Conservation (phyloP, 2,797 vertebrate species). For the Orientallactaga sibirica region DNA sequence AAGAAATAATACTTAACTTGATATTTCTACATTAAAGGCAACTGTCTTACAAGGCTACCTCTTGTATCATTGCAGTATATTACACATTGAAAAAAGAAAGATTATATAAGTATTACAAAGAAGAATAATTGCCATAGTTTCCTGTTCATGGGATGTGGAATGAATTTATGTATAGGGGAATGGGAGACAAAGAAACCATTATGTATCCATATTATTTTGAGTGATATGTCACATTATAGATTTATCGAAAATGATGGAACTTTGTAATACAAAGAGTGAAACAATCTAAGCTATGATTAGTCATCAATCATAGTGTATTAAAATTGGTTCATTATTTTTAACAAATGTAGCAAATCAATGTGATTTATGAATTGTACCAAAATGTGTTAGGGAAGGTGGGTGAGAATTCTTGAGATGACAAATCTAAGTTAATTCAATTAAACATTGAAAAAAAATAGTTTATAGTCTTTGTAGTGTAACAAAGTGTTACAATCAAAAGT, state of each 20-base stretch:
- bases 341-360: background rate
- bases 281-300: background rate
- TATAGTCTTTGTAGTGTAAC: background rate
- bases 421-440: background rate
- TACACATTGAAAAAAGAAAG: background rate
- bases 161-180: background rate
- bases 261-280: background rate
- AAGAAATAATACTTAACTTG: too few species aligned
- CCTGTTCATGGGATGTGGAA: rapidly evolving
- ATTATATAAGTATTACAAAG: background rate
- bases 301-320: background rate
- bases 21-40: background rate
- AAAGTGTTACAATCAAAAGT: background rate
- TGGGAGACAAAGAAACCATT: background rate
- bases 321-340: background rate
- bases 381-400: background rate
- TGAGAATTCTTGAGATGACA: background rate
- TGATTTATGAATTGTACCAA: background rate
- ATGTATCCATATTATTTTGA: background rate
- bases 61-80: background rate
- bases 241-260: background rate
- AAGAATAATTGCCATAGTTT: background rate
- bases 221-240: background rate
- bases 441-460: background rate
- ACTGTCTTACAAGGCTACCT: background rate